These are phyloP conservation scores for Chelonoidis abingdonii DNA, from an alignment of 2,113 vertebrate species.

Conservation along the genomic window DNA sequence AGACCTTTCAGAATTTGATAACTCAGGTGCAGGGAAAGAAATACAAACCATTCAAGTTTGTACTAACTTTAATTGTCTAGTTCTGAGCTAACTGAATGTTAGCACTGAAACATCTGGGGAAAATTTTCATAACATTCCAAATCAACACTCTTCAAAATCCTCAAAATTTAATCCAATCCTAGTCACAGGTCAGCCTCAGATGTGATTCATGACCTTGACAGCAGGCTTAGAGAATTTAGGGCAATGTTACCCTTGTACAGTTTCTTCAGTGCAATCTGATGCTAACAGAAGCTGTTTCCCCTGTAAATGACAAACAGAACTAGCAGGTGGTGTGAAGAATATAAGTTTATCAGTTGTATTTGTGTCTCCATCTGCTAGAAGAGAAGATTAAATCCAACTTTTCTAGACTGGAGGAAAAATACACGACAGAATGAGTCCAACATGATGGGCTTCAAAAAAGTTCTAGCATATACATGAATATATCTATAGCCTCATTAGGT, in stretches of 20 bases:
- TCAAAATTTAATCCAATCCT: neutral
- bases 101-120: neutral
- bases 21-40: neutral
- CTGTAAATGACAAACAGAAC: constrained; percentile 55
- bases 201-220: neutral
- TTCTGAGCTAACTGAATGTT: neutral
- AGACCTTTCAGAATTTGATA: neutral
- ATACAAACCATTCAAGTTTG: neutral
- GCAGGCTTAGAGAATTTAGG: constrained; percentile 28
- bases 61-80: neutral
- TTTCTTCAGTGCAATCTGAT: constrained; percentile 44
- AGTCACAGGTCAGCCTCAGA: neutral
- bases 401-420: neutral
- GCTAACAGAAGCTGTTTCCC: constrained; percentile 42
- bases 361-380: constrained; percentile 45
- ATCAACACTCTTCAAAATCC: neutral
- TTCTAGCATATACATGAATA: neutral
- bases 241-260: constrained; percentile 49
- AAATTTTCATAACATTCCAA: neutral
- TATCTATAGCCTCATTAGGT: neutral
- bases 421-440: constrained; percentile 28
- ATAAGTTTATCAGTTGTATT: constrained; percentile 52
- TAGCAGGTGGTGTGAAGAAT: constrained; percentile 47
- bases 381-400: neutral
- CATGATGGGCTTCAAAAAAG: neutral